These are phyloP conservation scores for Clupea harengus DNA, from an alignment of 2,113 vertebrate genomes.

Conservation along the genomic window DNA sequence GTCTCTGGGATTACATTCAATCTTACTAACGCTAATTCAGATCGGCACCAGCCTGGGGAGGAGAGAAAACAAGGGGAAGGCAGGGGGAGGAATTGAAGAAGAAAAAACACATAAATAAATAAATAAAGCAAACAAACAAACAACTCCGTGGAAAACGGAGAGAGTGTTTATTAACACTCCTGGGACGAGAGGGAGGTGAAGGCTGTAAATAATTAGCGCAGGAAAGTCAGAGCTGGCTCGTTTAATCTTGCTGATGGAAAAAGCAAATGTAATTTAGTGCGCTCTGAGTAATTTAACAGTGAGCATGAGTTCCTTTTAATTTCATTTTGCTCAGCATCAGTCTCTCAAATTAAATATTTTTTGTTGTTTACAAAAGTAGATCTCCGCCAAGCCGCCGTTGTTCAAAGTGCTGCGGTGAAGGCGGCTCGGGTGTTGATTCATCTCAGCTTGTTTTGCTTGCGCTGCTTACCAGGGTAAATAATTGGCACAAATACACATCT, in stretches of 20 bases:
- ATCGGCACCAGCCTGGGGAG: slow-evolving; percentile 50
- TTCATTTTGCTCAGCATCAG: slow-evolving; percentile 70
- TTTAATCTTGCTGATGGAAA: slow-evolving; percentile 74
- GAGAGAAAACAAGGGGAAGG: slow-evolving; percentile 26
- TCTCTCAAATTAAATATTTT: slow-evolving; percentile 74
- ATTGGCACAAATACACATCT: slow-evolving; percentile 31
- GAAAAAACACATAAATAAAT: slow-evolving; percentile 66
- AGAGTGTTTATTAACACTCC: slow-evolving; percentile 73
- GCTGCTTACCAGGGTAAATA: slow-evolving; percentile 11
- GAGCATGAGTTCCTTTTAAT: slow-evolving; percentile 75
- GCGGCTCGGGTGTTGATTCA: slow-evolving; percentile 69
- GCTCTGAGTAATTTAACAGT: slow-evolving; percentile 74
- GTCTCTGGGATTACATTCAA: slow-evolving; percentile 71
- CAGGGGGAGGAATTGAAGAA: slow-evolving; percentile 15
- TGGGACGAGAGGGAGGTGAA: slow-evolving; percentile 74
- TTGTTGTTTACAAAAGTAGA: slow-evolving; percentile 70
- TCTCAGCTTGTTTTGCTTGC: slow-evolving; percentile 65
- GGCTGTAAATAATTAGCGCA: slow-evolving; percentile 74
- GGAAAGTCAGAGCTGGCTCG: slow-evolving; percentile 66
- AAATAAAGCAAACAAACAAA: slow-evolving; percentile 61
- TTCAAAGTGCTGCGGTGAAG: slow-evolving; percentile 62
- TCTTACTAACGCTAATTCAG: slow-evolving; percentile 53
- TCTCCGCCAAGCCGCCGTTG: slow-evolving; percentile 63
- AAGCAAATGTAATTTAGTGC: slow-evolving; percentile 75
- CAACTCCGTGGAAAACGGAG: slow-evolving; percentile 39